Evolutionary conservation across 2,797 vertebrate species (phyloP).

Genomic region (Hippocampus kuda): DNA sequence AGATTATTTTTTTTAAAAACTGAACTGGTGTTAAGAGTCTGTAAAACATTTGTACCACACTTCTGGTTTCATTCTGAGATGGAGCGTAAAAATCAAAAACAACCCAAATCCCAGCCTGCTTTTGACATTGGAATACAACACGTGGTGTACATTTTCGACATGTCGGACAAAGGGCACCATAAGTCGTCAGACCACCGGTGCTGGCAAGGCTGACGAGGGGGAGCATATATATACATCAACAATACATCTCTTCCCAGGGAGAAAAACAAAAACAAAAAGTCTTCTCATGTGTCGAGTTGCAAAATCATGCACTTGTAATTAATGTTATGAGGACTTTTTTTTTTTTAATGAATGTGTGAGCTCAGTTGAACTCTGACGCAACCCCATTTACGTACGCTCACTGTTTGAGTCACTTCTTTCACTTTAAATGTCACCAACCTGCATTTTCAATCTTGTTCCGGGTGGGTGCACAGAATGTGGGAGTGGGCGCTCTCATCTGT

Average conservation of each 20-base stretch:
- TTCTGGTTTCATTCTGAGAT: background rate
- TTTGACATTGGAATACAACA: conserved; percentile 63
- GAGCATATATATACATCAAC: conserved; percentile 23
- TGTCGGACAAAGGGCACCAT: conserved; percentile 68
- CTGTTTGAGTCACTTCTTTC: background rate
- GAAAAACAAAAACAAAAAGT: conserved; percentile 1
- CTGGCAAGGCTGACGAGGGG: conserved; percentile 12
- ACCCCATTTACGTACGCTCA: background rate
- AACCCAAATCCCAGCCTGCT: background rate
- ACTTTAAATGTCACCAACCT: conserved; percentile 7
- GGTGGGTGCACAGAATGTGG: conserved; percentile 35
- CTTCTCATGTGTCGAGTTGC: conserved; percentile 13
- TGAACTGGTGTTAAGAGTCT: background rate
- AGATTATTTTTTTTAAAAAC: too few species aligned
- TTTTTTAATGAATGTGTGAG: background rate
- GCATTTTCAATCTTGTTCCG: conserved; percentile 14
- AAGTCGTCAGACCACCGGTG: conserved; percentile 51
- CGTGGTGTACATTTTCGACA: conserved; percentile 66
- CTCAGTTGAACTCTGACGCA: background rate
- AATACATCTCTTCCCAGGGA: conserved; percentile 22
- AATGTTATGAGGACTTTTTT: background rate
- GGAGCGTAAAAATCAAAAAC: background rate
- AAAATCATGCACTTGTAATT: background rate
- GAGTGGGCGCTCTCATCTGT: conserved; percentile 41
- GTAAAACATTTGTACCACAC: background rate